phyloP scores from a whole-genome alignment of 2,797 vertebrate genomes.

The Miichthys miiuy region DNA sequence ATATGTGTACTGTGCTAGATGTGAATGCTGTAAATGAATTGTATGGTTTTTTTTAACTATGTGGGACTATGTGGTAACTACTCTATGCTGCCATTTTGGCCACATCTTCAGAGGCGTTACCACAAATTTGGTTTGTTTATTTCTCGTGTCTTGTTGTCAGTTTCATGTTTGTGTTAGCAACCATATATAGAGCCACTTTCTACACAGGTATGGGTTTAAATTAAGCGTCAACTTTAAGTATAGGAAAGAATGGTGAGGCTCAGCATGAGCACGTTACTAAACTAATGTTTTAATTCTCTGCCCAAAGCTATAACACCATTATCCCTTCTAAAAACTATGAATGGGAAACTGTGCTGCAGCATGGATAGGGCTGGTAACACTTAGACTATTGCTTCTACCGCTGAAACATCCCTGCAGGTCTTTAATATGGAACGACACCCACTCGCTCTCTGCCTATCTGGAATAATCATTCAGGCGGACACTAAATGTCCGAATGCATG shows the following conservation, averaged over 20 bases:
- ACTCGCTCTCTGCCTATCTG: constrained; percentile 46
- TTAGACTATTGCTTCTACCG: constrained; percentile 40
- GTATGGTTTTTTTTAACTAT: background rate
- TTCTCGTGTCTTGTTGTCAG: background rate
- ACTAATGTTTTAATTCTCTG: constrained; percentile 45
- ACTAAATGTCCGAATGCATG: constrained; percentile 17
- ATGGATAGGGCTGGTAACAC: constrained; percentile 49
- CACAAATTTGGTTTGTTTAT: background rate
- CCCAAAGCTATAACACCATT: constrained; percentile 62
- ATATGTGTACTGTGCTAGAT: too few species aligned
- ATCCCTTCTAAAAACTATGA: constrained; percentile 52
- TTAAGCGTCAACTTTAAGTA: constrained; percentile 43
- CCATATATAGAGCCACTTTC: constrained; percentile 28
- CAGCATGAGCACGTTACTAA: constrained; percentile 61
- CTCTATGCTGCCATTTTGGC: background rate
- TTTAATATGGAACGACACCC: constrained; percentile 47
- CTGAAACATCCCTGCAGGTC: constrained; percentile 34
- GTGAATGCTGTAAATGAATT: background rate
- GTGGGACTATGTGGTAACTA: background rate
- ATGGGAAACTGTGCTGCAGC: constrained; percentile 54
- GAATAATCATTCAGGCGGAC: constrained; percentile 63
- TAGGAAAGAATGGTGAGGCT: constrained; percentile 54
- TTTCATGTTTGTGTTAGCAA: constrained; percentile 51
- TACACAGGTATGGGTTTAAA: constrained; percentile 40
- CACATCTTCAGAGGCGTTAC: background rate